Conservation (phyloP, 2,113 vertebrate species). For the Varanus salvator region DNA sequence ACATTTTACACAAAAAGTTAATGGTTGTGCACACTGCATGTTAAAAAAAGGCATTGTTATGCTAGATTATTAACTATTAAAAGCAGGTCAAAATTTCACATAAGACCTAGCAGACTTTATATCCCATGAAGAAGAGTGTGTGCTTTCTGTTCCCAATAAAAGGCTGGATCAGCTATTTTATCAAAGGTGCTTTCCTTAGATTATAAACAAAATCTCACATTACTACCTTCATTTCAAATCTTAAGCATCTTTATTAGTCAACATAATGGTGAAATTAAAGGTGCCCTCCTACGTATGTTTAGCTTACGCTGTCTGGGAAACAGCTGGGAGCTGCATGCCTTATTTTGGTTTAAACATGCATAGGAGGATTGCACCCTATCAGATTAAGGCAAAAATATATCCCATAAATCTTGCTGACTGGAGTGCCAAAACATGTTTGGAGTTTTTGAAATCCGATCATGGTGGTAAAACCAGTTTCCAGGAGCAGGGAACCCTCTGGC, state of each 20-base stretch:
- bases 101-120: constrained; percentile 32
- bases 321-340: too few species aligned
- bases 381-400: constrained; percentile 38
- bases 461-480: neutral
- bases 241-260: constrained; percentile 16
- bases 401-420: constrained; percentile 48
- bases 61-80: constrained; percentile 31
- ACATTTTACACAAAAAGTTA: constrained; percentile 68
- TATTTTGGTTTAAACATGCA: too few species aligned
- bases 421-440: neutral
- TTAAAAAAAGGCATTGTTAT: constrained; percentile 36
- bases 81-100: constrained; percentile 10
- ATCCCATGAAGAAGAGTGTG: constrained; percentile 47
- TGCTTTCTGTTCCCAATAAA: constrained; percentile 15
- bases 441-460: neutral
- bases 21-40: constrained; percentile 50
- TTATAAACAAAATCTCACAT: neutral
- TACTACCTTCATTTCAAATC: neutral
- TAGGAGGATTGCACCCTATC: neutral
- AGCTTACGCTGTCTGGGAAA: too few species aligned
- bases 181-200: constrained; percentile 1
- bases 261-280: neutral
- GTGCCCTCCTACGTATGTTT: too few species aligned
- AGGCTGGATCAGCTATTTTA: neutral
- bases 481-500: neutral